Evolutionary conservation across 2,797 vertebrate genomes (phyloP).

Genomic region (Anableps anableps): DNA sequence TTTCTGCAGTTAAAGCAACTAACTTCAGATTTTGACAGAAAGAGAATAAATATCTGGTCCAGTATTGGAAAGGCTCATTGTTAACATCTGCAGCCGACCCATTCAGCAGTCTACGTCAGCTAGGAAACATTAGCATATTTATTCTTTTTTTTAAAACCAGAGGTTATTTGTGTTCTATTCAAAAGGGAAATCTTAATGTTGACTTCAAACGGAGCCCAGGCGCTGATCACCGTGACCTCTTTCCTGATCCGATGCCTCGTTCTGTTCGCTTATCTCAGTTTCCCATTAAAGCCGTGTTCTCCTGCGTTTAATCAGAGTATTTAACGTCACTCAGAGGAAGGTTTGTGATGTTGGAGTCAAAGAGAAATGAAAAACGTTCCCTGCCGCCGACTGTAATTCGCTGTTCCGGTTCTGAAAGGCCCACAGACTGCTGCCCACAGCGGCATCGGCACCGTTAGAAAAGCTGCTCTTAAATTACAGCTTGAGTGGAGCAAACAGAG

Average conservation of each 20-base stretch:
- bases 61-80: neutral
- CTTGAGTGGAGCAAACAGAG: neutral
- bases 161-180: neutral
- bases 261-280: neutral
- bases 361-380: slow-evolving; percentile 1
- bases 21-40: too few relatives aligned
- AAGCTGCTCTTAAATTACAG: neutral
- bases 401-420: neutral
- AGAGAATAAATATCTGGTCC: neutral
- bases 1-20: too few relatives aligned
- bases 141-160: neutral
- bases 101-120: neutral
- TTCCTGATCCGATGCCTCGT: neutral
- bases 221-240: neutral
- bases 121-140: neutral
- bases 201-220: neutral
- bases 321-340: neutral
- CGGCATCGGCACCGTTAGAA: neutral
- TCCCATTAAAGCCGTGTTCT: neutral
- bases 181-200: neutral
- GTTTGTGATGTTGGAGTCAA: neutral
- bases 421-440: neutral
- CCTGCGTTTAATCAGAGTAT: neutral
- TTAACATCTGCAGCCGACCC: neutral
- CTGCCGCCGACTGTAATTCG: neutral